These are phyloP conservation scores for Lepus europaeus DNA, from an alignment of 2,113 vertebrate species.

Conservation along the genomic window DNA sequence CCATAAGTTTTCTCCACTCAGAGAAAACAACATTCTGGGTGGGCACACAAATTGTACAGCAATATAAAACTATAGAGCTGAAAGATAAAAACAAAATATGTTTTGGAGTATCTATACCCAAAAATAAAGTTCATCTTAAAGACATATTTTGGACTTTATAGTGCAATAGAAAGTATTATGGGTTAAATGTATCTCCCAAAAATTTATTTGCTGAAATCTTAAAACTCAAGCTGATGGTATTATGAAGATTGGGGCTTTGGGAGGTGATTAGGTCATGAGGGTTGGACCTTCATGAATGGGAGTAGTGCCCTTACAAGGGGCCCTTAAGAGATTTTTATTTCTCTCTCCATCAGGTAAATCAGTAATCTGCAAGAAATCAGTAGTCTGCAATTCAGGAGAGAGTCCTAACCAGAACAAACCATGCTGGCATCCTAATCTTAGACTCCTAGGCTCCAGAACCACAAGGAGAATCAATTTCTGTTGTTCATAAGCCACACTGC, in stretches of 20 bases:
- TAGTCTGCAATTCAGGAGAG: background rate
- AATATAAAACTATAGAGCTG: background rate
- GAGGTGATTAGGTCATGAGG: background rate
- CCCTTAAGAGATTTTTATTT: background rate
- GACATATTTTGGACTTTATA: background rate
- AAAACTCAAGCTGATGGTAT: no score
- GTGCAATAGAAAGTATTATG: background rate
- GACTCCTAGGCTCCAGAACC: background rate
- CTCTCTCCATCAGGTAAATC: background rate
- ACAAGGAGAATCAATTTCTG: background rate
- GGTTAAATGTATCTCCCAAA: background rate
- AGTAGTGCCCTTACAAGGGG: background rate
- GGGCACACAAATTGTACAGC: background rate
- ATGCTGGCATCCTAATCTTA: background rate
- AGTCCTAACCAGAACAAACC: background rate
- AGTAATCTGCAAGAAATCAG: background rate
- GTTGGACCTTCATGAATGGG: background rate
- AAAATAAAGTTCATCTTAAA: slow-evolving; percentile 4
- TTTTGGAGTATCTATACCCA: background rate
- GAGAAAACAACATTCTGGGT: background rate
- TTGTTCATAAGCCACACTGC: background rate
- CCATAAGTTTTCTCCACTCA: background rate
- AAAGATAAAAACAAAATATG: background rate
- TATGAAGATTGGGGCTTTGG: background rate
- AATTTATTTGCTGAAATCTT: background rate